Evolutionary conservation across 2,113 vertebrate genomes (phyloP).

Genomic region (Syrmaticus mikado): DNA sequence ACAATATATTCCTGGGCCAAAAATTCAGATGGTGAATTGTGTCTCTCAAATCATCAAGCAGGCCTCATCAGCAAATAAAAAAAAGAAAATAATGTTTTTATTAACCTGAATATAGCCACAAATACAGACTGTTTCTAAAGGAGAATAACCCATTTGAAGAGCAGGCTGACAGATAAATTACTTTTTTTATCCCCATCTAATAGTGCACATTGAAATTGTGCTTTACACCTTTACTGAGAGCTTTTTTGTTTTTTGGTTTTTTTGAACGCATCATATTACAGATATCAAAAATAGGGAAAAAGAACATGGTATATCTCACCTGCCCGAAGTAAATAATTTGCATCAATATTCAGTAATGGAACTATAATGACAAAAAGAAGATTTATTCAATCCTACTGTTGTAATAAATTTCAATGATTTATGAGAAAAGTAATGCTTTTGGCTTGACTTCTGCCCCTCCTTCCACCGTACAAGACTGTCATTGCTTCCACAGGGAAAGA

Average conservation of each 20-base stretch:
- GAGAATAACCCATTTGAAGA: neutral
- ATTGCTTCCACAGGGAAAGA: neutral
- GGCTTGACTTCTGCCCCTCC: neutral
- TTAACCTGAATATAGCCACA: neutral
- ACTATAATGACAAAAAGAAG: neutral
- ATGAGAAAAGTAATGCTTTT: neutral
- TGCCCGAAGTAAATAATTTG: neutral
- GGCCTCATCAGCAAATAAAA: neutral
- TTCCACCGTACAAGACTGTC: neutral
- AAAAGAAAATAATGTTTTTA: neutral
- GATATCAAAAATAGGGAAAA: neutral
- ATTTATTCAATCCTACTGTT: neutral
- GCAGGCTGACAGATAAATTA: neutral
- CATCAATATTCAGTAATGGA: neutral
- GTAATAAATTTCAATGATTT: neutral
- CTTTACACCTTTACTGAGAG: neutral
- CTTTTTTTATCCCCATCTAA: neutral
- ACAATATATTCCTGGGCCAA: slow-evolving; percentile 3
- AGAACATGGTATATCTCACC: neutral
- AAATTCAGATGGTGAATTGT: slow-evolving; percentile 36
- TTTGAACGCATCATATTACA: neutral
- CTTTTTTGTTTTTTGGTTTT: neutral
- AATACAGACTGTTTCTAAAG: neutral
- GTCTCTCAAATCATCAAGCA: neutral
- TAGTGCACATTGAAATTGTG: neutral